Evolutionary conservation across 2,888 invertebrate species (phyloP).

Genomic region (Odiellus spinosus): DNA sequence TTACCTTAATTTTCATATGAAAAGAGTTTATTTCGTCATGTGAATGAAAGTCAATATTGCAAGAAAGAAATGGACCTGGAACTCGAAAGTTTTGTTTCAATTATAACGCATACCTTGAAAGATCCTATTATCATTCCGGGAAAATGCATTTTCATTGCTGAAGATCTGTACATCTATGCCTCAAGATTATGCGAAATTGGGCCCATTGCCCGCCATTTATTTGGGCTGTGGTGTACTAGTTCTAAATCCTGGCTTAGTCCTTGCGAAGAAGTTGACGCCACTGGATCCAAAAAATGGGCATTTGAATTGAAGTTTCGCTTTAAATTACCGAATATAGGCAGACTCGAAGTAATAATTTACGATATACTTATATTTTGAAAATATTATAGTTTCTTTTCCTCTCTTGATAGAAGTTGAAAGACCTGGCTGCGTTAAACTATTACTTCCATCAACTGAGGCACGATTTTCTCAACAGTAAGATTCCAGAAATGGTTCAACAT

Average conservation of each 20-base stretch:
- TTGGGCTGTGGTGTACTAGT: conserved; percentile 50
- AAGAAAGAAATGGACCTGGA: no score
- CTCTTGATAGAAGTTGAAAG: conserved; percentile 38
- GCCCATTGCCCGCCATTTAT: conserved; percentile 58
- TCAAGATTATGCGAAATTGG: conserved; percentile 56
- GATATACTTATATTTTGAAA: no score
- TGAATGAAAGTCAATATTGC: no score
- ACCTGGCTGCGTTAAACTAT: conserved; percentile 62
- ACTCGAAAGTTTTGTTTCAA: no score
- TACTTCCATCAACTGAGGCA: conserved; percentile 59
- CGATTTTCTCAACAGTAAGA: conserved; percentile 62
- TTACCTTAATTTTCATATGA: no score
- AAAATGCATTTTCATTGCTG: conserved; percentile 33
- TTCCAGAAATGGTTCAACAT: conserved; percentile 48
- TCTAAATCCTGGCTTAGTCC: conserved; percentile 52
- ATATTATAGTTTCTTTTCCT: conserved; percentile 1
- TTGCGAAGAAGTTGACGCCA: conserved; percentile 38
- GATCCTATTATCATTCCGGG: conserved; percentile 5
- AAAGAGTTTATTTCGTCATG: no score
- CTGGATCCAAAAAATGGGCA: conserved; percentile 37
- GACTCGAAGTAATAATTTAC: conserved; percentile 9
- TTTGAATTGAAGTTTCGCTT: conserved; percentile 61
- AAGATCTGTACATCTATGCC: conserved; percentile 51
- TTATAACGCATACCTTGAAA: background rate
- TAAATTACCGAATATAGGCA: conserved; percentile 46